Evolutionary conservation across 2,888 invertebrate species (phyloP).

Genomic region (Stegophylla sp.): DNA sequence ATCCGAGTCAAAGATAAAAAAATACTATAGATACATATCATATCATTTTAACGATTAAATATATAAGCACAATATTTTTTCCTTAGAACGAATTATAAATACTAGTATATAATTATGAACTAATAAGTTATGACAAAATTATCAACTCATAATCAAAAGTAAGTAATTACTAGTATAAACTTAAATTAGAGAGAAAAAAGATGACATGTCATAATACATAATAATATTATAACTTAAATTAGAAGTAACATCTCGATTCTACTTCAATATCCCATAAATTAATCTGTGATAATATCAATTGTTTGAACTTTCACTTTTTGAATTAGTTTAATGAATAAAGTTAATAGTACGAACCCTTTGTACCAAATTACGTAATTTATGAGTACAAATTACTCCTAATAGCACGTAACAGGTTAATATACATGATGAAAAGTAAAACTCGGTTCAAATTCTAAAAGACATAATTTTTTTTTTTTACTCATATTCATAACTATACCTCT

Average conservation of each 20-base stretch:
- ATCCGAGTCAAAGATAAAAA: too few relatives aligned
- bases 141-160: neutral
- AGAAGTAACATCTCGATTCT: constrained; percentile 39
- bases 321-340: constrained; percentile 42
- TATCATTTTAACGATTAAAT: too few relatives aligned
- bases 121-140: neutral
- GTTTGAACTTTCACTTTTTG: constrained; percentile 43
- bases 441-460: too few relatives aligned
- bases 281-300: constrained; percentile 40
- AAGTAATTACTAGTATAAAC: neutral
- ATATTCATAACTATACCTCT: too few relatives aligned
- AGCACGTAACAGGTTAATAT: neutral
- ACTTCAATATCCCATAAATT: constrained; percentile 36
- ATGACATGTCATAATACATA: constrained; percentile 1
- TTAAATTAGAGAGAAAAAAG: neutral
- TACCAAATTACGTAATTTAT: constrained; percentile 5
- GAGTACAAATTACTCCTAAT: constrained; percentile 26
- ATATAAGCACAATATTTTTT: too few relatives aligned
- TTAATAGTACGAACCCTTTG: constrained; percentile 14
- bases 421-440: neutral
- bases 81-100: neutral
- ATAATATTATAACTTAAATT: constrained; percentile 25
- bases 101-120: neutral
- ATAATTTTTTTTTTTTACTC: too few relatives aligned
- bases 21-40: too few relatives aligned